Base-by-base conservation (phyloP, 2,797 vertebrate species). In the Uromys caudimaculatus region DNA sequence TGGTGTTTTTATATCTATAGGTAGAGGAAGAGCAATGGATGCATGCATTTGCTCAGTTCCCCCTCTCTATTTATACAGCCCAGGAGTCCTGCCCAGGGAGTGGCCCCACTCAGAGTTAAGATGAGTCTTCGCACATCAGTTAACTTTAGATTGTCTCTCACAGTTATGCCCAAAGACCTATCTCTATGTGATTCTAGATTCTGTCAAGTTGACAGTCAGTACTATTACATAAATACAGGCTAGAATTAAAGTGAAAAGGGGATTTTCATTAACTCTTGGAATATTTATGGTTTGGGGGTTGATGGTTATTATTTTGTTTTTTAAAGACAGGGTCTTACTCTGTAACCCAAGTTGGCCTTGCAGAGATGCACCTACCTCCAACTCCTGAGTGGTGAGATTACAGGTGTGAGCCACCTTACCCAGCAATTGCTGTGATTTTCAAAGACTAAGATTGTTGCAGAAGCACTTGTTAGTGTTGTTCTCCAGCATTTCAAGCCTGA, bases 401-500 rank as follows among this genome's bases (percentile, higher is more conserved):
- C 27, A 89, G n/a, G 52, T 73, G 24, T 44, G 86, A 89, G 52
- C 86, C 27, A 58, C 86, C 16, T 32, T 29, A 75, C 27, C 54
- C 24, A 41, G 47, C 10, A 56, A n/a, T 56, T 32, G 29, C 9
- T 89, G 52, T 75, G 95, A 79, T 58, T 58, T 19, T 88, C 52
- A 58, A 73, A 44, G n/a, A 24, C 90, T 95, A 71, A 54, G 94
- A 79, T 81, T 90, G 12, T 95, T 94, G 2, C 24, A 94, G 58
- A 92, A 93, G 79, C 91, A 62, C 11, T 91, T 75, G n/a, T 38
- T 97, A 86, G 19, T 96, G 13, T 69, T 75, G 44, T 88, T 97
- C n/a, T 95, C 35, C 38, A 91, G 52, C 64, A 17, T 19, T 87
- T 69, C 89, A 29, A 90, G 67, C 88, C 88, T 58, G 93, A 71